phyloP scores from a whole-genome alignment of 2,113 vertebrate genomes.

The Coptodon bakossiorum region DNA sequence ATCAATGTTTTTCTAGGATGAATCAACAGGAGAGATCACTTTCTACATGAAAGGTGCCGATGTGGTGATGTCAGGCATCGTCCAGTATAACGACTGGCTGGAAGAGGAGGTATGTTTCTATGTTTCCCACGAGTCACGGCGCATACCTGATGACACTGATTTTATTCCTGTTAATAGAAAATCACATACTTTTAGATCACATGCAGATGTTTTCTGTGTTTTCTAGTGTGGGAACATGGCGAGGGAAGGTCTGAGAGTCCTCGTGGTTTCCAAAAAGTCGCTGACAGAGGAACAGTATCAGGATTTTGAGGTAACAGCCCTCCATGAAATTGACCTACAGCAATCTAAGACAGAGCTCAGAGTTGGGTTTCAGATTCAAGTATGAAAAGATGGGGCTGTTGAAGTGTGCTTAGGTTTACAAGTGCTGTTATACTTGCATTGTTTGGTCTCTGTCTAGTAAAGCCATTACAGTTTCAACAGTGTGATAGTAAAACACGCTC shows the following conservation, averaged over 20 bases:
- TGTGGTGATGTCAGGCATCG: slow-evolving; percentile 93
- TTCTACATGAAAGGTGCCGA: slow-evolving; percentile 99
- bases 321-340: background rate
- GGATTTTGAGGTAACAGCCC: slow-evolving; percentile 84
- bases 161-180: background rate
- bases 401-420: background rate
- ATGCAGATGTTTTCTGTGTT: background rate
- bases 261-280: slow-evolving; percentile 94
- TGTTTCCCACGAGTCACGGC: background rate
- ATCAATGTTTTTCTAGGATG: slow-evolving; percentile 78
- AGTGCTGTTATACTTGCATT: background rate
- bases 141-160: background rate
- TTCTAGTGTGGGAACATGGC: slow-evolving; percentile 97
- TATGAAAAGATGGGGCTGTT: background rate
- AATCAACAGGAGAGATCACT: slow-evolving; percentile 90
- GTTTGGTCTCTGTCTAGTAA: background rate
- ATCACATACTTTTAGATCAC: background rate
- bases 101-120: slow-evolving; percentile 84
- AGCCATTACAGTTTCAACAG: background rate
- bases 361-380: background rate
- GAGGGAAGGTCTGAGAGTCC: slow-evolving; percentile 89
- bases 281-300: slow-evolving; percentile 96
- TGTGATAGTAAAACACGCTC: background rate
- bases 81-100: slow-evolving; percentile 97
- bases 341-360: background rate